Base-by-base conservation (phyloP, 2,113 vertebrate species). In the Phyllostomus discolor region DNA sequence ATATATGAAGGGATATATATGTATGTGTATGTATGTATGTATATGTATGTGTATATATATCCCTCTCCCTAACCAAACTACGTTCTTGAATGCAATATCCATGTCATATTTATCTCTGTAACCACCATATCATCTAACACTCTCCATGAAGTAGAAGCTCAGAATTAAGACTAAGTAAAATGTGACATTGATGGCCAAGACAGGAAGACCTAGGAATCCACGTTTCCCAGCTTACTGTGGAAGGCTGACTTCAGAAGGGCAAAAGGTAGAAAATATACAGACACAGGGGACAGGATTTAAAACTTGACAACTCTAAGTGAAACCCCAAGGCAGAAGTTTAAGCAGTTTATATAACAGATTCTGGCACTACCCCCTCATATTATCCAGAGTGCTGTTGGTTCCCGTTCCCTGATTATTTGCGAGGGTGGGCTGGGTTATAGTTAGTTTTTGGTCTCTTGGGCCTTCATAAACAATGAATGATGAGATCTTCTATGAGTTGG, bases 361-460 rank as follows among this genome's bases (percentile, higher is more conserved):
- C 79, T 92, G 92, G 83, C 11, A 80, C 38, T 84, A 43, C 59
- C 62, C 73, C 50, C 80, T 96, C 66, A 28, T 59, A 19, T 15
- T 48, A 96, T 87, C 82, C 88, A 95, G 88, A 73, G 26, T 89
- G 80, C 70, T 96, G 15, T 41, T 86, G 17, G 69, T 73, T 93
- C 64, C 75, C 66, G 28, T 67, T 81, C 62, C 87, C 17, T 5
- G n/a, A 38, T 33, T 70, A 76, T 41, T 59, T 66, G n/a, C 24
- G 46, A 94, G 62, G 48, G 50, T 50, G 54, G 81, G 43, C 85
- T 75, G 88, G 83, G 15, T 70, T 9, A 70, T 24, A 85, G 66
- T 17, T 64, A 80, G 57, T 73, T 81, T 62, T 90, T 67, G 41
- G 24, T 50, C 52, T 83, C 46, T 24, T 4, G 14, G 72, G 20